phyloP scores from a whole-genome alignment of 2,113 vertebrate species.

The Grus americana region DNA sequence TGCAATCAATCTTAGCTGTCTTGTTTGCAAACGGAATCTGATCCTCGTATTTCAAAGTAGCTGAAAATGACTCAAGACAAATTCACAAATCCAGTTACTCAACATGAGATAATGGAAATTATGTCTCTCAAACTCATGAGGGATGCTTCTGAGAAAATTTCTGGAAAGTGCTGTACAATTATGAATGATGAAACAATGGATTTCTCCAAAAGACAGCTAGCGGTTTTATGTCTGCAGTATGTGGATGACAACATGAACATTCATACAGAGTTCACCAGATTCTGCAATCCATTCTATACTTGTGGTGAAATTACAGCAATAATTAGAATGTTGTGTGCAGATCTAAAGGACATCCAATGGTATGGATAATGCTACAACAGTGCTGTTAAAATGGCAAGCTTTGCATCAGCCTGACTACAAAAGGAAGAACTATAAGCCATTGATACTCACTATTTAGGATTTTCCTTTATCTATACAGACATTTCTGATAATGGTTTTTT shows the following conservation, averaged over 20 bases:
- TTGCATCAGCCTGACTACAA: background rate
- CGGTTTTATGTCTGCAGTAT: conserved; percentile 41
- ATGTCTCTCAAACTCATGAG: conserved; percentile 54
- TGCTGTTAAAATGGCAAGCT: background rate
- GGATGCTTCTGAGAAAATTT: conserved; percentile 65
- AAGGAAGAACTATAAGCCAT: background rate
- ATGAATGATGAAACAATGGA: conserved; percentile 66
- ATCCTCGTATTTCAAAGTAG: conserved; percentile 64
- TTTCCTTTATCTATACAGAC: background rate
- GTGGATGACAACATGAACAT: conserved; percentile 48
- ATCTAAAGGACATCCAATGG: background rate
- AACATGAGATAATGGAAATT: conserved; percentile 73
- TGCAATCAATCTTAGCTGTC: conserved; percentile 48
- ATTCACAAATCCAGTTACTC: conserved; percentile 69
- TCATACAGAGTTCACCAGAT: conserved; percentile 14
- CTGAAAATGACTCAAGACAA: conserved; percentile 70
- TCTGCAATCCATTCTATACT: background rate
- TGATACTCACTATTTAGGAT: background rate
- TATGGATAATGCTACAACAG: background rate
- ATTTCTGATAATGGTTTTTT: background rate
- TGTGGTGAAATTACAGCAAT: background rate
- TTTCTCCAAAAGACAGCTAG: conserved; percentile 56
- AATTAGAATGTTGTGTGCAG: background rate
- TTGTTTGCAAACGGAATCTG: conserved; percentile 52
- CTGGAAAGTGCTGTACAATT: conserved; percentile 66